These are phyloP conservation scores for Syngnathus scovelli DNA, from an alignment of 2,113 vertebrate species.

Conservation along the genomic window DNA sequence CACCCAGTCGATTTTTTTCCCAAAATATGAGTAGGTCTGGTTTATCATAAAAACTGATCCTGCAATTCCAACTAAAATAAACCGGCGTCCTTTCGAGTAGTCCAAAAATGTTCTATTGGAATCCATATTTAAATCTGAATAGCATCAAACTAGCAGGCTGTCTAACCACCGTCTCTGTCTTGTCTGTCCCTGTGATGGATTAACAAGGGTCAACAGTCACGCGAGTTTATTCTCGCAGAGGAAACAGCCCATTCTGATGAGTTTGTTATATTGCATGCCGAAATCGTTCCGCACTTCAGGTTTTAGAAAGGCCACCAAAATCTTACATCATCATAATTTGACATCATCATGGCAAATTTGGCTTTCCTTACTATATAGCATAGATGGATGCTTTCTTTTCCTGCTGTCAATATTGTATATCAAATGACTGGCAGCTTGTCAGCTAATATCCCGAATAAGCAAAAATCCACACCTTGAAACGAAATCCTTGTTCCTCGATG, in stretches of 20 bases:
- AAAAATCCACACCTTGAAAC: slow-evolving; percentile 32
- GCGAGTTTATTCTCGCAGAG: slow-evolving; percentile 71
- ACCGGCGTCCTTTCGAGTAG: neutral
- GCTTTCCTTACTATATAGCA: neutral
- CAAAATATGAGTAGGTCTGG: too few species aligned
- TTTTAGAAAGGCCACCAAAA: neutral
- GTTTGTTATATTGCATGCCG: slow-evolving; percentile 14
- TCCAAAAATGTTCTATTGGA: neutral
- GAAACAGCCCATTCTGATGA: slow-evolving; percentile 72
- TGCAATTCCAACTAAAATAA: neutral
- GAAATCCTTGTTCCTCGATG: slow-evolving; percentile 55
- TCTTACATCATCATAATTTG: neutral
- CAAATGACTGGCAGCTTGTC: slow-evolving; percentile 18
- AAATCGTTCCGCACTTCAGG: neutral
- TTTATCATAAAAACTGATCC: too few species aligned
- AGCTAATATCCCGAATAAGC: slow-evolving; percentile 15
- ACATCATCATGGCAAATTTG: neutral
- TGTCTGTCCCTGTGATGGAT: slow-evolving; percentile 70
- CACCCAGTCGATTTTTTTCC: neutral
- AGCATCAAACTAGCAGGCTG: slow-evolving; percentile 35
- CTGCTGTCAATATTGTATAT: neutral
- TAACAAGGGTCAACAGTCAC: slow-evolving; percentile 72
- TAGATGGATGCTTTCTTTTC: neutral
- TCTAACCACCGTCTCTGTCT: slow-evolving; percentile 39
- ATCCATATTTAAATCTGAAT: neutral